Evolutionary conservation across 2,113 vertebrate genomes (phyloP), one percentile per base, ranked within the genome.

Genomic region (Drymodes brunneopygia): DNA sequence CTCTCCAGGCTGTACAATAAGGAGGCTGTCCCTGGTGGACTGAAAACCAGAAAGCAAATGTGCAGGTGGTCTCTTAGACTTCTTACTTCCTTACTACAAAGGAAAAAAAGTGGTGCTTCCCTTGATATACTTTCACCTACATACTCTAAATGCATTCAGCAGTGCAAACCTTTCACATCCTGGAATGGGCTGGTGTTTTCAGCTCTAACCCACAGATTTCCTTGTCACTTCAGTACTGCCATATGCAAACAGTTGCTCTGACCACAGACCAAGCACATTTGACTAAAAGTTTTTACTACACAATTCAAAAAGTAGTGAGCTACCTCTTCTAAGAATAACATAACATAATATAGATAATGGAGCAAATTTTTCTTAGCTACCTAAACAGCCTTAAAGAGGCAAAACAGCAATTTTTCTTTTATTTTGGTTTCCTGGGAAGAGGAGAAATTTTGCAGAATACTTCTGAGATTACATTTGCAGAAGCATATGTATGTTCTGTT

Each of bases 341-440:
- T 31, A 87, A 87, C 50, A 86, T 36, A 19, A 42, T 64, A 18
- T 15, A 72, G 7, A 20, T n/a, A 88, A 53, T 16, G 18, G 16
- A 71, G 33, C 27, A 64, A 56, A 31, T 64, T 88, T 93, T 95
- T 97, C 75, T 79, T 88, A 83, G 58, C 53, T 71, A 64, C 44
- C 67, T 77, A 81, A 79, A 51, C 21, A 95, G 75, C 42, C 53
- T 88, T 66, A 19, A 70, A 58, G 35, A 75, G 38, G 28, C 42
- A 79, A 89, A 95, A 24, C 47, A 84, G 50, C 85, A 81, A 25
- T 81, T 86, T 92, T 87, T 92, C 50, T 45, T 71, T 69, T n/a
- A n/a, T 96, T 96, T 86, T 81, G 12, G 50, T 45, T 94, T 81
- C 54, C 95, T 77, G 75, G 84, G 44, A 29, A 71, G 15, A 88